Evolutionary conservation across 2,113 vertebrate species (phyloP).

Genomic region (Budorcas taxicolor): DNA sequence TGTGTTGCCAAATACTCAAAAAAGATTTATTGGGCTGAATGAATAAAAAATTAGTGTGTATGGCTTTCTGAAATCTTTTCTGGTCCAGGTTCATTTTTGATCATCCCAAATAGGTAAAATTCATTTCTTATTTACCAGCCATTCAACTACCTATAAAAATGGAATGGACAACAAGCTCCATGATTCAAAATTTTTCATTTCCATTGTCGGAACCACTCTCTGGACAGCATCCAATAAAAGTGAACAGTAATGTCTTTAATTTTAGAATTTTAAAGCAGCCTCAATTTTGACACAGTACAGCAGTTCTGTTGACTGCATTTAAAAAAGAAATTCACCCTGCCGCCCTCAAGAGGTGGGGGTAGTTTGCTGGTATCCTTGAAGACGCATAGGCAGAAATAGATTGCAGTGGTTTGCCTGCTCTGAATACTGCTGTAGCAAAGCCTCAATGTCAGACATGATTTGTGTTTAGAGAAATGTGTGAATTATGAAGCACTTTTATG

Average conservation of each 20-base stretch:
- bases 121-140: background rate
- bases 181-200: background rate
- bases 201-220: background rate
- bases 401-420: background rate
- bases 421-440: background rate
- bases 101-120: background rate
- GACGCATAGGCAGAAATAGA: background rate
- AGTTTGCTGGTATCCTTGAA: background rate
- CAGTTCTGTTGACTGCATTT: background rate
- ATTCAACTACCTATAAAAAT: background rate
- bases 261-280: background rate
- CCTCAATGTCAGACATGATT: background rate
- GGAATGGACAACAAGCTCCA: background rate
- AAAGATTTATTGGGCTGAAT: background rate
- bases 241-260: background rate
- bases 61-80: background rate
- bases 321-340: background rate
- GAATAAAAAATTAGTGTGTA: background rate
- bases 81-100: background rate
- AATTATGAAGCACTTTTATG: background rate
- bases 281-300: background rate
- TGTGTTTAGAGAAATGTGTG: background rate
- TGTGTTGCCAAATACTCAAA: background rate
- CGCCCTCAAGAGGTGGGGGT: rapidly evolving
- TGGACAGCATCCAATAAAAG: background rate